A percentile compares a stretch with the other conserved stretches of the same genome.
Conservation (phyloP, 2,113 vertebrate species). For the Phocoena sinus region DNA sequence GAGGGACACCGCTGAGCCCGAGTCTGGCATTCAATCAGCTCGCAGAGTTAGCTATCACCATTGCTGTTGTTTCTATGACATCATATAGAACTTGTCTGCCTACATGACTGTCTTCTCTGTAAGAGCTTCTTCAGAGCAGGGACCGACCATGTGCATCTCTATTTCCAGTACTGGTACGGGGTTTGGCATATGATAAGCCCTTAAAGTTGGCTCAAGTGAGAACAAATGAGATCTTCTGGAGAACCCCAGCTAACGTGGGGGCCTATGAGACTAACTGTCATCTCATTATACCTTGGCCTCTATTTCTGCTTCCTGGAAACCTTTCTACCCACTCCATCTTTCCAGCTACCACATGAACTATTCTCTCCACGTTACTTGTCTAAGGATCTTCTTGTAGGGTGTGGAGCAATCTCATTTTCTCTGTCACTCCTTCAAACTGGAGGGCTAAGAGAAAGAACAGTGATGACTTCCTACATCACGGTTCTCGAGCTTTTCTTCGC, state of each 20-base stretch:
- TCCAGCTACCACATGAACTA: background rate
- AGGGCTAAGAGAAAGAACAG: background rate
- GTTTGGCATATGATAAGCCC: background rate
- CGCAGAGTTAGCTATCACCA: background rate
- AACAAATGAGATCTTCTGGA: background rate
- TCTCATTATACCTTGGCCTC: background rate
- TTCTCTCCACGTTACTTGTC: background rate
- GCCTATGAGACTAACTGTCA: background rate
- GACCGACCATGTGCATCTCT: background rate
- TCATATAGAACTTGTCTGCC: background rate
- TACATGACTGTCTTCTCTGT: background rate
- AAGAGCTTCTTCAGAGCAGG: background rate
- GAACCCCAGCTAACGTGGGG: fast-evolving
- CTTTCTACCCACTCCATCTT: background rate
- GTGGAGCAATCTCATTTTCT: background rate
- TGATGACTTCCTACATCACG: background rate
- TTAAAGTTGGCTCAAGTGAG: background rate
- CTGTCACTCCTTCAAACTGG: background rate
- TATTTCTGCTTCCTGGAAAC: background rate
- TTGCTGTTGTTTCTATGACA: background rate
- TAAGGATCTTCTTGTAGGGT: background rate
- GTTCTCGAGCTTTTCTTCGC: background rate
- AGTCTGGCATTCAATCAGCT: background rate
- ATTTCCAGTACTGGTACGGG: background rate
- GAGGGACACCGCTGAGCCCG: background rate